Base-by-base conservation (phyloP, 2,113 vertebrate genomes). In the Egretta garzetta region DNA sequence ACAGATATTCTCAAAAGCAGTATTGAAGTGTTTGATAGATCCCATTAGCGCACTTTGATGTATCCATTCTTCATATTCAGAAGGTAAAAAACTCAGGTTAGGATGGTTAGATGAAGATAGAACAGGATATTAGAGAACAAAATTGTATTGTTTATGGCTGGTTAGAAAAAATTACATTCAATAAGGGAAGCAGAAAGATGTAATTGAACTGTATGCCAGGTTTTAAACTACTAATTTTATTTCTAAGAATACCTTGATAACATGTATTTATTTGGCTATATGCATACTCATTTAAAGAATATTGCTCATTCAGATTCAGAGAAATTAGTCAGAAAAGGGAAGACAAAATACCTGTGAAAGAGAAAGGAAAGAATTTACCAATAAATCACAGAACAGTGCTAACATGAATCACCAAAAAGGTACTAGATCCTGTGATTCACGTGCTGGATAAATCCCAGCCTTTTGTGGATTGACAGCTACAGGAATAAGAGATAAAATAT, bases 401-500 rank as follows among this genome's bases (percentile, higher is more conserved):
- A 96, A 95, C 82, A 96, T 97, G 97, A 97, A 95, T 98, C 96
- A 97, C 68, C 64, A 43, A 86, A 97, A 98, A 96, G 63, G 80
- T 97, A 90, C 86, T 80, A 84, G 91, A 96, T 96, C 77, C 90
- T 96, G 70, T 97, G 94, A 97, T 97, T 98, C 92, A 93, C 91
- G 79, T 94, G 91, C 92, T 97, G 67, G 93, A 92, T 97, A 82
- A 98, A 98, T 98, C 91, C 14, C 93, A 96, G 85, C 53, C 90
- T 95, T 98, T 95, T 79, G 50, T 95, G 92, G 94, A 97, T 91
- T 97, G 96, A 96, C 95, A 96, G 84, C 96, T 97, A 94, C 16
- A 96, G 85, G 96, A 97, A 97, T 94, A 97, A 97, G 97, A 97
- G 95, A 96, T 81, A 93, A 98, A 98, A 98, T 97, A 97, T 96